Base-by-base conservation (phyloP, 2,797 vertebrate species). In the Manis crassicaudata region DNA sequence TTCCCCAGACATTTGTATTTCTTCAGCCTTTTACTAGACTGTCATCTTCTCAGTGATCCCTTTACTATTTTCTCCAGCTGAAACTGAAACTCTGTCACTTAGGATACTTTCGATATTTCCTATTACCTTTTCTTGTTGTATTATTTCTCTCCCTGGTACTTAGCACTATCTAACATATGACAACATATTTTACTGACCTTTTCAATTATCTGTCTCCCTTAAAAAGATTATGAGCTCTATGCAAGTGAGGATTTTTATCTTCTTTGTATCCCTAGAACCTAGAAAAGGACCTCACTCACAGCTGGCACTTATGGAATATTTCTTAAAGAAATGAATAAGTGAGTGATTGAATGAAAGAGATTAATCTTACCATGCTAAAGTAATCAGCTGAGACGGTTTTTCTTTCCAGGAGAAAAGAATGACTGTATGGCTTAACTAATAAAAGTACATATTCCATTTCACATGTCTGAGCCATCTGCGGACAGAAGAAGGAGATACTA, bases 261-360 rank as follows among this genome's bases (percentile, higher is more conserved):
- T 17, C 79, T 84, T 82, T 62, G 1, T 58, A 35, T 88, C 58
- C 25, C 27, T 83, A 65, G 6, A 5, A 29, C 23, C 1, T 56
- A 81, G 20, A 80, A 82, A 70, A 58, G 11, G 5, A 6, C 1
- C 32, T 94, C 14, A 72, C 7, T 88, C 35, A 81, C 43, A 87
- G 13, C 67, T 65, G 72, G 8, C 7, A 76, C 12, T 43, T 93
- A 56, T 82, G 70, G 70, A 91, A 86, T 56, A 80, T 27, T 18
- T 75, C 5, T 29, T 60, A 88, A 80, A 93, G 7, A 6, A 88
- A 80, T 68, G 70, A 92, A 81, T 29, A 25, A 77, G 3, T 82
- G 90, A 96, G 32, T 67, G 29, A 92, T 77, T 85, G 25, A 80
- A 82, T 20, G 37, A 87, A 82, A 58, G 18, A 67, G 40, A 86